Percentiles rank a stretch among this genome's conserved stretches.
phyloP scores from a whole-genome alignment of 2,888 invertebrate genomes.

The Platypus cylindrus region DNA sequence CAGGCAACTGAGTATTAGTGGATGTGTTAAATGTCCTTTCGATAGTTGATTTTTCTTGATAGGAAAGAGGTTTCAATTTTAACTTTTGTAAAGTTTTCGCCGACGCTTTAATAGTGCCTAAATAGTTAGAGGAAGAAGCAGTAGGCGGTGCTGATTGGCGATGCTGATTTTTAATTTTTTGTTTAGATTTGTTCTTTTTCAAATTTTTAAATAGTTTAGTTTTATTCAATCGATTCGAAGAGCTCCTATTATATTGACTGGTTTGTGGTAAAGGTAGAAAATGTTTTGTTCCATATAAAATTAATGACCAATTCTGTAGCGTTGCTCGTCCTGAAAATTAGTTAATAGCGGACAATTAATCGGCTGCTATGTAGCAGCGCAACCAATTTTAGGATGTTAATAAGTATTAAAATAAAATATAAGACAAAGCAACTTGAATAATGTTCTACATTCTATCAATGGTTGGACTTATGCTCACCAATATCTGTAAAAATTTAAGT shows the following conservation, averaged over 20 bases:
- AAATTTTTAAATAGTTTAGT: slow-evolving; percentile 37
- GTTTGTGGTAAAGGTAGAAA: slow-evolving; percentile 24
- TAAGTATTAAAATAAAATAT: no score
- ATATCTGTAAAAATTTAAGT: no score
- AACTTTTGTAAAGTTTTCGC: slow-evolving; percentile 18
- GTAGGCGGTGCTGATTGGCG: slow-evolving; percentile 13
- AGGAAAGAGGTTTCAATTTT: slow-evolving; percentile 23
- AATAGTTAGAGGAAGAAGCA: no score
- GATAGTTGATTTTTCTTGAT: slow-evolving; percentile 16
- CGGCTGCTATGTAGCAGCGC: not conserved
- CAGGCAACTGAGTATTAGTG: slow-evolving; percentile 18
- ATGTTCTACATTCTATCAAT: not conserved
- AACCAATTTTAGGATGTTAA: no score
- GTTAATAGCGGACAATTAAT: slow-evolving; percentile 18
- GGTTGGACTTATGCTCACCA: no score
- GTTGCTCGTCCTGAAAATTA: slow-evolving; percentile 67
- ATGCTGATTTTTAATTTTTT: slow-evolving; percentile 19
- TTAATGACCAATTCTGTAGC: slow-evolving; percentile 86
- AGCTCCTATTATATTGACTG: slow-evolving; percentile 25
- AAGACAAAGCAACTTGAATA: no score
- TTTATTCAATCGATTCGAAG: slow-evolving; percentile 28
- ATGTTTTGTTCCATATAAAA: slow-evolving; percentile 78
- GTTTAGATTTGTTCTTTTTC: slow-evolving; percentile 36
- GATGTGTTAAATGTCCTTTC: slow-evolving; percentile 16
- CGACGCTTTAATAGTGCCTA: no score